Evolutionary conservation across 2,797 vertebrate species (phyloP), one percentile per base, ranked within the genome.

Genomic region (Gephyroberyx darwinii): DNA sequence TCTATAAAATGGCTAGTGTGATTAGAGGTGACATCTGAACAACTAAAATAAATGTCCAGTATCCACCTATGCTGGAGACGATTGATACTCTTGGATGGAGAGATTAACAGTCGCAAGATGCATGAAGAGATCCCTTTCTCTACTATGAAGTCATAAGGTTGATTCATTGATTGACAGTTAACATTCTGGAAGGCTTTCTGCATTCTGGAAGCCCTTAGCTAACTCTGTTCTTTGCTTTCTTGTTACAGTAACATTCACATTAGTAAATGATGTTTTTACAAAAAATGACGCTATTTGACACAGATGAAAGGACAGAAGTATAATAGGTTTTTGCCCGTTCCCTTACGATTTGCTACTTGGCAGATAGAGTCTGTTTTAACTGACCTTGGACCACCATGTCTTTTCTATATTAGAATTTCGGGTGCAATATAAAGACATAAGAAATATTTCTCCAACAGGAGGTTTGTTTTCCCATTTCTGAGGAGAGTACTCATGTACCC

Each of bases 391-490:
- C 84, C 39, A 58, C 73, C 74, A 84, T 45, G 33, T 73, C 71
- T 79, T 88, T 78, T 77, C 76, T 64, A 68, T 76, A 86, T 84
- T 84, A 69, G 68, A 87, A 76, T 73, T 75, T 73, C 84, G 88
- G 88, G 90, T 88, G 88, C 77, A 85, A 86, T 82, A 85, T 65
- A 72, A 83, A 89, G 69, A 85, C 79, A 69, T 74, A 73, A 74
- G 83, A 91, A 86, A 67, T 31, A 79, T 70, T 81, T 87, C 75
- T 83, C 80, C 72, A 65, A 60, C 63, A 75, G 67, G 64, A 85
- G 78, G 39, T 78, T 86, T 60, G 63, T 76, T 61, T 68, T 82
- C 68, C 68, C 31, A 75, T 71, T 81, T 84, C 81, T 81, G 66
- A 85, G 33, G 33, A 35, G 5, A 35, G 33, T 45, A 69, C 74